A percentile compares a stretch with the other conserved stretches of the same genome.
Evolutionary conservation across 2,113 vertebrate genomes (phyloP).

Genomic region (Takifugu bimaculatus): DNA sequence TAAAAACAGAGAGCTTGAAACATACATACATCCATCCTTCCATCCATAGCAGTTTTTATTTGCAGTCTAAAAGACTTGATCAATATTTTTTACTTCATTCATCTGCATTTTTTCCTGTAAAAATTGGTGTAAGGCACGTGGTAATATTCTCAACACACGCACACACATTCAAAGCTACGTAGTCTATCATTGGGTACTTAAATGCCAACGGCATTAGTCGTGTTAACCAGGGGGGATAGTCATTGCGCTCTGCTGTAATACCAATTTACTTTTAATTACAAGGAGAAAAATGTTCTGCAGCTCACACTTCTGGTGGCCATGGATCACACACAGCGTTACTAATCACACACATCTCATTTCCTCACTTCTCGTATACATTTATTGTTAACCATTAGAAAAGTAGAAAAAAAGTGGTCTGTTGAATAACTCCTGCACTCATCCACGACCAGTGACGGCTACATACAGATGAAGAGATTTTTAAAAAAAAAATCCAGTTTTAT

Average conservation of each 20-base stretch:
- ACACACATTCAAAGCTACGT: conserved; percentile 50
- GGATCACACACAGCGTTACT: conserved; percentile 75
- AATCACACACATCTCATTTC: conserved; percentile 25
- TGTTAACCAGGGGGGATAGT: conserved; percentile 86
- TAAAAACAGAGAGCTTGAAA: conserved; percentile 59
- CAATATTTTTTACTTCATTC: no score
- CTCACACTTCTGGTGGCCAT: conserved; percentile 88
- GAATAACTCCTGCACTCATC: conserved; percentile 97
- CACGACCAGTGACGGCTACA: conserved; percentile 81
- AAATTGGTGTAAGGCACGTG: no score
- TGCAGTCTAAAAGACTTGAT: no score
- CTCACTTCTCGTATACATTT: conserved; percentile 76
- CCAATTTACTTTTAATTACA: conserved; percentile 99
- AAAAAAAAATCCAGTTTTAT: conserved; percentile 3
- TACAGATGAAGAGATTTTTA: conserved; percentile 13
- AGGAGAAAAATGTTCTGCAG: conserved; percentile 95
- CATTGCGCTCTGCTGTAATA: conserved; percentile 91
- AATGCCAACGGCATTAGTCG: conserved; percentile 51
- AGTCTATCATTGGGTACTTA: conserved; percentile 44
- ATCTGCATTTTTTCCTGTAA: no score
- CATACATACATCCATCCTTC: background rate
- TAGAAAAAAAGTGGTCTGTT: conserved; percentile 95
- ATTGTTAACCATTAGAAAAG: conserved; percentile 89
- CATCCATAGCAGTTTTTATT: background rate
- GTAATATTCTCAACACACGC: conserved; percentile 37